Conservation (phyloP, 2,113 vertebrate genomes). For the Rhinopithecus roxellana region DNA sequence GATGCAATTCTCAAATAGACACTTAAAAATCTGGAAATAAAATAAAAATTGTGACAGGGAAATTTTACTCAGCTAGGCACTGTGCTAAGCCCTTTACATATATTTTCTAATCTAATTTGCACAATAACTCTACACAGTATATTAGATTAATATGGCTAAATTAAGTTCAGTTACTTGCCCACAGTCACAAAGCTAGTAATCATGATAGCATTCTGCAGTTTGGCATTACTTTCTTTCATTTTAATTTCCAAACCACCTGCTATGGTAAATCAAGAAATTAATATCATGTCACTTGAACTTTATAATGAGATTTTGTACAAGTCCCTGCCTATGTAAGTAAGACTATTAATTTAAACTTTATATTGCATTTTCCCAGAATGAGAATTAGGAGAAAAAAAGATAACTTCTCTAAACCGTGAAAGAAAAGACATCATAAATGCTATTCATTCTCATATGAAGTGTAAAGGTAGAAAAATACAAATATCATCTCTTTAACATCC, state of each 20-base stretch:
- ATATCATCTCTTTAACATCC: not conserved
- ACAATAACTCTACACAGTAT: not conserved
- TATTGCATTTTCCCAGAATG: not conserved
- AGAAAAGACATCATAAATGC: not conserved
- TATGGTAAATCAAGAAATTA: conserved; percentile 46
- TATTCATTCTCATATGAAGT: not conserved
- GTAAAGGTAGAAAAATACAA: conserved; percentile 21
- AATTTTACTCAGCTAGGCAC: not conserved
- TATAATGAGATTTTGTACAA: conserved; percentile 30
- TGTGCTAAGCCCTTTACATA: not conserved
- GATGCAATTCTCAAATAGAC: not conserved
- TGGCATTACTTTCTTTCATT: conserved; percentile 7
- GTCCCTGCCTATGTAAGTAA: not conserved
- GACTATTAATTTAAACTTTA: not conserved
- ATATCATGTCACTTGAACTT: conserved; percentile 33
- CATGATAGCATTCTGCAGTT: not conserved
- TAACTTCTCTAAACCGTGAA: not conserved
- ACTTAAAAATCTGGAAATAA: conserved; percentile 8
- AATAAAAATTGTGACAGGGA: not conserved
- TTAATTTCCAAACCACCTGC: conserved; percentile 28
- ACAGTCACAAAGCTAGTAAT: not conserved
- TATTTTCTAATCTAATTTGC: conserved; percentile 40
- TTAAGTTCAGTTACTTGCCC: not conserved
- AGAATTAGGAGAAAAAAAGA: conserved; percentile 12
- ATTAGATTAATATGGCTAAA: not conserved